Conservation (phyloP, 2,113 vertebrate genomes). For the Pachycephala philippinensis region DNA sequence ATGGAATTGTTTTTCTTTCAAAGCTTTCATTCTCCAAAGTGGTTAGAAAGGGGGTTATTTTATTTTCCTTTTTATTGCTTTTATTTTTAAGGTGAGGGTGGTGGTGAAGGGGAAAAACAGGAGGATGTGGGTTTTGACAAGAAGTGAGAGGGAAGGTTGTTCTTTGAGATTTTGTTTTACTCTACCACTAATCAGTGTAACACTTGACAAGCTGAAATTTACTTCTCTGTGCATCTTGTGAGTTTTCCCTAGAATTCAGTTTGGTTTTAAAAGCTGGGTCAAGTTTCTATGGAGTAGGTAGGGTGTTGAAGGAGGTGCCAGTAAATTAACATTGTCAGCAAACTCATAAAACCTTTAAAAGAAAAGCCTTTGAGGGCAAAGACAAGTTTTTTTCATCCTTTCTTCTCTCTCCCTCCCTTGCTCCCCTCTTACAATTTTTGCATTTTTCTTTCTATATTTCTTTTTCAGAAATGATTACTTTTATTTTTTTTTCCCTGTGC, state of each 20-base stretch:
- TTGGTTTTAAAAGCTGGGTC: conserved; percentile 61
- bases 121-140: background rate
- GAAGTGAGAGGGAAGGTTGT: background rate
- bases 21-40: background rate
- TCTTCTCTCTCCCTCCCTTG: background rate
- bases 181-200: conserved; percentile 28
- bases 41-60: conserved; percentile 6
- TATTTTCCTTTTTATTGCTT: conserved; percentile 30
- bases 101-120: background rate
- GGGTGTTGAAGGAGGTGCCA: conserved; percentile 44
- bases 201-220: conserved; percentile 52
- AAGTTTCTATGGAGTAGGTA: conserved; percentile 23
- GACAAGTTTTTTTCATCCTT: conserved; percentile 33
- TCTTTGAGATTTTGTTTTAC: conserved; percentile 50
- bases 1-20: conserved; percentile 52
- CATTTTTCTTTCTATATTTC: background rate
- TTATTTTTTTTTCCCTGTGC: background rate
- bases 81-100: conserved; percentile 34
- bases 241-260: conserved; percentile 46
- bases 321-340: conserved; percentile 57
- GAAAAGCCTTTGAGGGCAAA: conserved; percentile 27
- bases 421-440: background rate
- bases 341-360: conserved; percentile 58
- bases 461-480: background rate
- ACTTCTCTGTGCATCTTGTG: conserved; percentile 43